Conservation (phyloP, 1,140 invertebrate genomes). For the Spodoptera litura region DNA sequence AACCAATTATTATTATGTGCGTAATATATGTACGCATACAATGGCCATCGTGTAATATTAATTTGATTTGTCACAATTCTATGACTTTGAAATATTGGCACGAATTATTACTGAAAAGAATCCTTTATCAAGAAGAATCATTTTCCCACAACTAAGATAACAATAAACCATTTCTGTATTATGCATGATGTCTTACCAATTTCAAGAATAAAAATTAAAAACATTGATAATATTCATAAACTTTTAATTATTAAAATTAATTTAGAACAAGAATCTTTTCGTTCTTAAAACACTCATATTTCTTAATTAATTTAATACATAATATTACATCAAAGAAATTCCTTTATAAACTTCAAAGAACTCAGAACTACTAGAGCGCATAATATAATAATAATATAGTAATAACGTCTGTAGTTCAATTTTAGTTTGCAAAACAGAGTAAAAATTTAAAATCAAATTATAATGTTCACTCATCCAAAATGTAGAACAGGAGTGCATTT, state of each 20-base stretch:
- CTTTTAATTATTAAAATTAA: not conserved
- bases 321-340: conserved; percentile 12
- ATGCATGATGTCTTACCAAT: no score
- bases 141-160: no score
- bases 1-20: no score
- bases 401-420: conserved; percentile 26
- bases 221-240: not conserved
- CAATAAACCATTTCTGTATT: no score
- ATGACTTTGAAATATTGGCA: no score
- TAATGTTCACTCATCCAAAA: not conserved
- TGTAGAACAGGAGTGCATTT: conserved; percentile 20
- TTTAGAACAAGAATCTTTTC: conserved; percentile 5
- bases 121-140: no score
- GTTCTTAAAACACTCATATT: not conserved
- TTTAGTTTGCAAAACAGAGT: conserved; percentile 10
- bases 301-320: conserved; percentile 25
- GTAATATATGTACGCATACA: no score
- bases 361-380: not conserved
- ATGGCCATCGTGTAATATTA: no score
- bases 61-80: no score
- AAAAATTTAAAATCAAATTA: conserved; percentile 6
- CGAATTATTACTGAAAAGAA: no score
- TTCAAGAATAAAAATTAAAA: no score
- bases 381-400: conserved; percentile 24
- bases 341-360: conserved; percentile 19